Percentiles rank a stretch among this genome's conserved stretches.
These are phyloP conservation scores for Eudemis profundana DNA, from an alignment of 2,888 invertebrate genomes.

Conservation along the genomic window DNA sequence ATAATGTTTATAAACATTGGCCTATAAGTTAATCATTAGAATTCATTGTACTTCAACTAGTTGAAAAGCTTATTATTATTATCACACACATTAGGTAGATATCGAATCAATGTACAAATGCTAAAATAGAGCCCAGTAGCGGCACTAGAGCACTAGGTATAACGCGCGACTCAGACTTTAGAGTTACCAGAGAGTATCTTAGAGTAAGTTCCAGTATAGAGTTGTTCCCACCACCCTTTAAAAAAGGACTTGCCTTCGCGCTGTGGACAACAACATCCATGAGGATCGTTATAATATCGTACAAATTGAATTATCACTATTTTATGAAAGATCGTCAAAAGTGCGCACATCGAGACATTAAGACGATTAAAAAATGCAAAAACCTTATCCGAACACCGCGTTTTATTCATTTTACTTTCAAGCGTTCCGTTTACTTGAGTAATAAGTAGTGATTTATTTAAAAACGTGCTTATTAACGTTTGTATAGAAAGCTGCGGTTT, in stretches of 20 bases:
- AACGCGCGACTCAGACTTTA: conserved; percentile 59
- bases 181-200: conserved; percentile 50
- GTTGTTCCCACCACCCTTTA: conserved; percentile 53
- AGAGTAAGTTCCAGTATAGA: conserved; percentile 51
- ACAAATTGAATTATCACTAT: conserved; percentile 17
- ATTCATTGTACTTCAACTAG: conserved; percentile 82
- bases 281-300: background rate
- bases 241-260: conserved; percentile 45
- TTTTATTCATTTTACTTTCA: conserved; percentile 17
- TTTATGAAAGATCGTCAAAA: conserved; percentile 37
- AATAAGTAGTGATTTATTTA: conserved; percentile 38
- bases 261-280: conserved; percentile 25
- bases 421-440: conserved; percentile 38
- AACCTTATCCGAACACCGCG: conserved; percentile 38
- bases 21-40: conserved; percentile 76
- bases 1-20: conserved; percentile 83
- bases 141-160: conserved; percentile 51
- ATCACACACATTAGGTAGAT: conserved; percentile 83
- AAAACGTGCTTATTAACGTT: conserved; percentile 40
- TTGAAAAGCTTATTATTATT: conserved; percentile 83
- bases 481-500: conserved; percentile 35
- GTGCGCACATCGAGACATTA: conserved; percentile 47
- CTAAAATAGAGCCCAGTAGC: conserved; percentile 65
- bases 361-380: conserved; percentile 41
- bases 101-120: conserved; percentile 77